Evolutionary conservation across 1,140 invertebrate species (phyloP).

Genomic region (Druon quercuslanigerum): DNA sequence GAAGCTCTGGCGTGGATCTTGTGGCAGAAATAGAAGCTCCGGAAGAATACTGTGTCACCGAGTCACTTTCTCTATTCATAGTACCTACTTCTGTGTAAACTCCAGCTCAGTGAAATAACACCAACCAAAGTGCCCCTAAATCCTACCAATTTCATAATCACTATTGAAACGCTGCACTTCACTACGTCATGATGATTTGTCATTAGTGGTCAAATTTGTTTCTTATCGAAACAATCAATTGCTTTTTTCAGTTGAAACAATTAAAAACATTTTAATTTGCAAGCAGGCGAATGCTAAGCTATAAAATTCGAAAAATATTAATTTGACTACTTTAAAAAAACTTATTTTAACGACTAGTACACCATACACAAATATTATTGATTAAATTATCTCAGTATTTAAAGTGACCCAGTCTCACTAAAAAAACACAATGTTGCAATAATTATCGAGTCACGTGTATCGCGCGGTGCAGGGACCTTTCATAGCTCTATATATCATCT

Average conservation of each 20-base stretch:
- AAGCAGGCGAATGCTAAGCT: too few species aligned
- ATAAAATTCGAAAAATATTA: too few species aligned
- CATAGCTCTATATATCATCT: neutral
- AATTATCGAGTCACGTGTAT: neutral
- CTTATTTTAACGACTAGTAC: too few species aligned
- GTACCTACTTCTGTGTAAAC: conserved; percentile 52
- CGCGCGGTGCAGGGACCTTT: neutral
- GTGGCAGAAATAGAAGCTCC: conserved; percentile 43
- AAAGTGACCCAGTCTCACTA: neutral
- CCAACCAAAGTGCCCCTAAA: conserved; percentile 21
- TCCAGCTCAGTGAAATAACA: conserved; percentile 26
- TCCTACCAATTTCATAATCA: conserved; percentile 9
- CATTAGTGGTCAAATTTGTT: too few species aligned
- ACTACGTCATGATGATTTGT: too few species aligned
- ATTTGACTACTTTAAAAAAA: too few species aligned
- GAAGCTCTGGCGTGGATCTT: conserved; percentile 35
- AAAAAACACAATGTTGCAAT: neutral
- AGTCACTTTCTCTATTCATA: conserved; percentile 60
- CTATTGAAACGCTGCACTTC: neutral
- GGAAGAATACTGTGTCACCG: conserved; percentile 62
- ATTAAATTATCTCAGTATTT: neutral
- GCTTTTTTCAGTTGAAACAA: too few species aligned
- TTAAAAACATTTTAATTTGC: too few species aligned
- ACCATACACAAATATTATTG: neutral
- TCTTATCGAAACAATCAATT: too few species aligned